phyloP scores from a whole-genome alignment of 2,113 vertebrate species.

The Nycticryphes semicollaris region DNA sequence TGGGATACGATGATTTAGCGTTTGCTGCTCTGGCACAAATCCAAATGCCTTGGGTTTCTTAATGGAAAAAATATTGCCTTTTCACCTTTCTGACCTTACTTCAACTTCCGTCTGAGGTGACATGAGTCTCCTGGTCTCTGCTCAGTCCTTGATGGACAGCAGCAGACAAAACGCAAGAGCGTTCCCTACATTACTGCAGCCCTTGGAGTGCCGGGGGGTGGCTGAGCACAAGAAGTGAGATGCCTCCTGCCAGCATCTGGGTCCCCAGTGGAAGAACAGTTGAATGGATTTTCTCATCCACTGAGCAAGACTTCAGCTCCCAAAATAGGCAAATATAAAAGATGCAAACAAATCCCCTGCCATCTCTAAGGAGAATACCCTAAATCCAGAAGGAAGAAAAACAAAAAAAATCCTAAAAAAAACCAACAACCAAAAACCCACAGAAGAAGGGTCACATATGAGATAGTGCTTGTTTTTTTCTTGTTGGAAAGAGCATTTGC shows the following conservation, averaged over 20 bases:
- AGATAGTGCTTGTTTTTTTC: neutral
- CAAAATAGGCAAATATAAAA: neutral
- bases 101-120: neutral
- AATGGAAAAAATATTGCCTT: neutral
- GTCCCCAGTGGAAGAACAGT: neutral
- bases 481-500: neutral
- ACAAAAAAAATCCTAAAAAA: rapidly evolving
- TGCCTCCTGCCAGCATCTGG: neutral
- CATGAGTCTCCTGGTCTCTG: neutral
- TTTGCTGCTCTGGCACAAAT: slow-evolving; percentile 15
- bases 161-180: neutral
- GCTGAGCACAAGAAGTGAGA: neutral
- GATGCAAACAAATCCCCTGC: neutral
- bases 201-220: rapidly evolving
- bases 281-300: neutral
- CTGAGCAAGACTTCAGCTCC: neutral
- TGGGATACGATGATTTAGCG: slow-evolving; percentile 24
- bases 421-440: neutral
- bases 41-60: slow-evolving; percentile 17
- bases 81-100: slow-evolving; percentile 13
- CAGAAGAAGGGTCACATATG: neutral
- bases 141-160: neutral
- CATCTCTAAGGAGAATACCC: neutral
- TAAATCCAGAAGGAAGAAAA: neutral
- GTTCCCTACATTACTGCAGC: neutral